These are phyloP conservation scores for Henricia sp. DNA, from an alignment of 53 echinoderm and acorn worm species.

Conservation along the genomic window DNA sequence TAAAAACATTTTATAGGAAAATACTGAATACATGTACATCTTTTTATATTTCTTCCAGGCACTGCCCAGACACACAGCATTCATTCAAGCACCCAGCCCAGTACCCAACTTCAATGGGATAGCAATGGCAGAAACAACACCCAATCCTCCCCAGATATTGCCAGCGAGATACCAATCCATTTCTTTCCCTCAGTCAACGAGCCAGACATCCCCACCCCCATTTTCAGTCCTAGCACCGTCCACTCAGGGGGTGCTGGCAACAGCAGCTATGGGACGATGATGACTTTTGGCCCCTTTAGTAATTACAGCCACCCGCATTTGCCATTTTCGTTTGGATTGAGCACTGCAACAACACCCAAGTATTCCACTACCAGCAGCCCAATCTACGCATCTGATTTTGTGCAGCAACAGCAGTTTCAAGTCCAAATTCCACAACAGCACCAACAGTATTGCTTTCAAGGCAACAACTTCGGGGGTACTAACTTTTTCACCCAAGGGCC, in stretches of 20 bases:
- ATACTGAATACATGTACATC: neutral
- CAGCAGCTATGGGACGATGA: neutral
- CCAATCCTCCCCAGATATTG: neutral
- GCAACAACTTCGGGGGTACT: no score
- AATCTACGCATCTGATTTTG: no score
- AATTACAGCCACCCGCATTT: constrained; percentile 15
- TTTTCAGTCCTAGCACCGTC: neutral
- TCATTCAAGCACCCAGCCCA: constrained; percentile 19
- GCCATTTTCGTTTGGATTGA: constrained; percentile 22
- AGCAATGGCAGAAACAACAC: constrained; percentile 7
- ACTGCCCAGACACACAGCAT: constrained; percentile 8
- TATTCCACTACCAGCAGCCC: constrained; percentile 3
- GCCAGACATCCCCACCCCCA: constrained; percentile 6
- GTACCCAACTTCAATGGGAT: constrained; percentile 17
- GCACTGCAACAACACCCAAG: neutral
- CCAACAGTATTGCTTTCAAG: no score
- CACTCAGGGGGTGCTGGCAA: neutral
- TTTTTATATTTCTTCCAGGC: neutral
- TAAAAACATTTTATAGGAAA: no score
- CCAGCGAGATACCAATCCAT: constrained; percentile 8
- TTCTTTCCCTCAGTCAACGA: neutral
- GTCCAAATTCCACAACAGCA: no score
- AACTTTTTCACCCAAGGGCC: no score
- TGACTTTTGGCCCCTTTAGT: neutral
- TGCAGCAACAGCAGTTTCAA: no score